Evolutionary conservation across 2,797 vertebrate species (phyloP).

Genomic region (Melanotaenia maccullochi): DNA sequence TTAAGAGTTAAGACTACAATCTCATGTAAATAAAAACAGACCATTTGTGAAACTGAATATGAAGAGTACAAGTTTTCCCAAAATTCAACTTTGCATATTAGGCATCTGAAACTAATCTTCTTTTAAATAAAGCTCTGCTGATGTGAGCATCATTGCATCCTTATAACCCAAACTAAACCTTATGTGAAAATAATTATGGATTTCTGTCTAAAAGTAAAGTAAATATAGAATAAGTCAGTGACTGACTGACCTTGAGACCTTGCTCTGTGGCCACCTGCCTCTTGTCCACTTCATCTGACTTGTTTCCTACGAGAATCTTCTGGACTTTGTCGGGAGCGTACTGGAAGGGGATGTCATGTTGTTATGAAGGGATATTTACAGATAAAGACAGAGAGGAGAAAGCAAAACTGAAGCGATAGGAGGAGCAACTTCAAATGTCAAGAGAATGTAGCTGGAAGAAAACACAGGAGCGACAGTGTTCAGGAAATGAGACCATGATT

Average conservation of each 20-base stretch:
- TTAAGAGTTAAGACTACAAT: no score
- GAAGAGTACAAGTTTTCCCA: background rate
- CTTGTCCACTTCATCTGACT: slow-evolving; percentile 93
- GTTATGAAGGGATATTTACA: slow-evolving; percentile 12
- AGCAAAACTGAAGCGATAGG: slow-evolving; percentile 12
- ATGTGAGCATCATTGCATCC: background rate
- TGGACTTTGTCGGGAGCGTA: slow-evolving; percentile 94
- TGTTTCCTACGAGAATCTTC: slow-evolving; percentile 97
- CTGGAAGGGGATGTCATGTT: slow-evolving; percentile 67
- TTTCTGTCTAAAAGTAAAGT: background rate
- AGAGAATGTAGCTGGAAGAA: slow-evolving; percentile 17
- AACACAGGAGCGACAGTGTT: slow-evolving; percentile 25
- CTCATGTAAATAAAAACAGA: no score
- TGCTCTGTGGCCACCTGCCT: slow-evolving; percentile 95
- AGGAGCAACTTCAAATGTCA: slow-evolving; percentile 45
- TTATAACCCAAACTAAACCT: background rate
- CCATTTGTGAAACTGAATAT: no score
- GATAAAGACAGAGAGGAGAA: slow-evolving; percentile 5
- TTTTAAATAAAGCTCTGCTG: background rate
- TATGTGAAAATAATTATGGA: background rate
- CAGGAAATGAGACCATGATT: slow-evolving; percentile 67
- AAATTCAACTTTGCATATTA: background rate
- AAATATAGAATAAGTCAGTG: background rate
- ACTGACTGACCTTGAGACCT: slow-evolving; percentile 89
- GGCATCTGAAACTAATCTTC: background rate